Percentiles rank a stretch among this genome's conserved stretches.
Evolutionary conservation across 2,888 invertebrate species (phyloP).

Genomic region (Andrena camellia): DNA sequence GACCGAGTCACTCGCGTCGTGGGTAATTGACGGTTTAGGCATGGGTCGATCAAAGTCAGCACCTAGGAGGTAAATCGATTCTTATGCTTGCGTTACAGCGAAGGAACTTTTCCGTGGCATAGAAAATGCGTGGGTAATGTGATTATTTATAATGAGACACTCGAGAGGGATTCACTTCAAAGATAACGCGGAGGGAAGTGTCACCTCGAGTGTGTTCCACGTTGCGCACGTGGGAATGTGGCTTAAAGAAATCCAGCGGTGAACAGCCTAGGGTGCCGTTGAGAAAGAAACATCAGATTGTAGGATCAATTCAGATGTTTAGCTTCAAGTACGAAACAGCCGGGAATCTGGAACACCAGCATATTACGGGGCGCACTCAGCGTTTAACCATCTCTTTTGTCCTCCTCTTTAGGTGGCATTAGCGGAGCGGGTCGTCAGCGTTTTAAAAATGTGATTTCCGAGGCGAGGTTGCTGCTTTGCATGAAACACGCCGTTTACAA

Average conservation of each 20-base stretch:
- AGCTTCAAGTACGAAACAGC: slow-evolving; percentile 4
- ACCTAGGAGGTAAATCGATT: background rate
- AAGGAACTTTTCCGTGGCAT: too few relatives aligned
- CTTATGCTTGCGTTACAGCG: background rate
- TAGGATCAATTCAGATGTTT: background rate
- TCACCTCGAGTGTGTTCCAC: too few relatives aligned
- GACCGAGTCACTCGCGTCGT: slow-evolving; percentile 3
- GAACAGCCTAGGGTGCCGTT: background rate
- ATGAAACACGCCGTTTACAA: slow-evolving; percentile 34
- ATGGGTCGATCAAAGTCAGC: background rate
- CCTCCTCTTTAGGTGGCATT: slow-evolving; percentile 14
- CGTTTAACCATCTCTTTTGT: background rate
- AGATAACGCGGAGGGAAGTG: too few relatives aligned
- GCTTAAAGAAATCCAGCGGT: too few relatives aligned
- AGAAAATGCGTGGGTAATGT: too few relatives aligned
- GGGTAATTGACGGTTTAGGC: background rate
- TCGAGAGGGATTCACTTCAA: too few relatives aligned
- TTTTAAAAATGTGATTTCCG: slow-evolving; percentile 38
- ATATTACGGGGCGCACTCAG: background rate
- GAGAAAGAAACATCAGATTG: background rate
- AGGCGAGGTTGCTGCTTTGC: slow-evolving; percentile 36
- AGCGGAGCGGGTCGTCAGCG: slow-evolving; percentile 7
- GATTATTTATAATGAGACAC: too few relatives aligned
- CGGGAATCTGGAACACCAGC: slow-evolving; percentile 3
- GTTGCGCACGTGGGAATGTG: too few relatives aligned